Evolutionary conservation across 35 echinoderm and acorn worm species (phyloP).

Genomic region (Eucidaris tribuloides): DNA sequence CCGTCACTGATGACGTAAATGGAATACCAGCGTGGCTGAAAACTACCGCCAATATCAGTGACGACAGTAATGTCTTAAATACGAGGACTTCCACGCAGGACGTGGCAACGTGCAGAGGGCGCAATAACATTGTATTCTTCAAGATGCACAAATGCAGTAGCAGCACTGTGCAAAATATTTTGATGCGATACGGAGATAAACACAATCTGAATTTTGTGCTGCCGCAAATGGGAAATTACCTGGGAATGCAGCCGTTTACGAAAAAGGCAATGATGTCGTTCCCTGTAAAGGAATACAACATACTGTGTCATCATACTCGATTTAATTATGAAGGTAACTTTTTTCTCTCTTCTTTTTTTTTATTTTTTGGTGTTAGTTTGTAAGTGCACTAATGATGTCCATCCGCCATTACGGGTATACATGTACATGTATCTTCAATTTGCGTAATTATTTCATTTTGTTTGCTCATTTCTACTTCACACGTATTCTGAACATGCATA

Average conservation of each 20-base stretch:
- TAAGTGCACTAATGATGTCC: too few relatives aligned
- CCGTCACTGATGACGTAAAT: too few relatives aligned
- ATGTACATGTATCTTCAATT: too few relatives aligned
- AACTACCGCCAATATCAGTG: too few relatives aligned
- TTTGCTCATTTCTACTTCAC: too few relatives aligned
- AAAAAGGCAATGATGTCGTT: constrained; percentile 48
- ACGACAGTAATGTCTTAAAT: too few relatives aligned
- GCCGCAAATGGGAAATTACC: constrained; percentile 73
- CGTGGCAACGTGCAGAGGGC: background rate
- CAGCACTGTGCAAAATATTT: constrained; percentile 96
- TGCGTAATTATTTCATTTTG: too few relatives aligned
- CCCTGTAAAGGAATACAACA: constrained; percentile 82
- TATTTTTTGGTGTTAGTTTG: too few relatives aligned
- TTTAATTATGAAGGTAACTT: constrained; percentile 83
- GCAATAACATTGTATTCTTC: constrained; percentile 74
- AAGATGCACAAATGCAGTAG: constrained; percentile 98
- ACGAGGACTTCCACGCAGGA: background rate
- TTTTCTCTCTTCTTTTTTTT: too few relatives aligned
- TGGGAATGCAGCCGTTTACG: constrained; percentile 60
- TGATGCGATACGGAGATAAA: constrained; percentile 72
- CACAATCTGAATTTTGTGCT: constrained; percentile 77
- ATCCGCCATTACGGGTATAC: too few relatives aligned
- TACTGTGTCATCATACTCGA: constrained; percentile 80
- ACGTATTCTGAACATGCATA: too few relatives aligned
- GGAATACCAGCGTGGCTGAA: too few relatives aligned